Evolutionary conservation across 1,140 invertebrate species (phyloP).

Genomic region (Diachasma alloeum): DNA sequence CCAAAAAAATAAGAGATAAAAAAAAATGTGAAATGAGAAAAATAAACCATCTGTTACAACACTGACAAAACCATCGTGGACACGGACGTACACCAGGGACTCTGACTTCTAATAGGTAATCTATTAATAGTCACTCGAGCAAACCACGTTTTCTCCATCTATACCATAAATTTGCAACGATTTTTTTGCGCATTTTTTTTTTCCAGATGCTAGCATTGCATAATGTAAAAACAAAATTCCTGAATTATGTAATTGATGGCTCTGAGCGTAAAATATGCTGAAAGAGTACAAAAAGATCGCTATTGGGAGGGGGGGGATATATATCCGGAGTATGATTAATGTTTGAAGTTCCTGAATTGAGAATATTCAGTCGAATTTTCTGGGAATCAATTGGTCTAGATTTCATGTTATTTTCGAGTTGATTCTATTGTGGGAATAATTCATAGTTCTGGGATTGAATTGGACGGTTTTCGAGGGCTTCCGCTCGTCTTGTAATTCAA

Average conservation of each 20-base stretch:
- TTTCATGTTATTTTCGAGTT: no score
- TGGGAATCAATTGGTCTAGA: no score
- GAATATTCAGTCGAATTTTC: no score
- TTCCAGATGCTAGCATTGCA: slow-evolving; percentile 33
- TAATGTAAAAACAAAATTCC: background rate
- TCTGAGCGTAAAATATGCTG: no score
- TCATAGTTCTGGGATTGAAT: no score
- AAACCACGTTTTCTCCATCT: slow-evolving; percentile 36
- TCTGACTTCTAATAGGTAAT: slow-evolving; percentile 56
- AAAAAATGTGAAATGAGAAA: slow-evolving; percentile 28
- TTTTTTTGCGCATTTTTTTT: slow-evolving; percentile 57
- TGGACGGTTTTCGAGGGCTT: no score
- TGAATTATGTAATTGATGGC: background rate
- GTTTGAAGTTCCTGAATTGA: no score
- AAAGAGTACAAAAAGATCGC: no score
- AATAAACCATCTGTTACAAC: slow-evolving; percentile 50
- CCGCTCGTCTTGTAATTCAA: no score
- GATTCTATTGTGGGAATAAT: no score
- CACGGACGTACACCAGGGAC: slow-evolving; percentile 50
- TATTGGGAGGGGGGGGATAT: no score
- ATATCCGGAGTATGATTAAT: no score
- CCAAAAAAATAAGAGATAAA: slow-evolving; percentile 27
- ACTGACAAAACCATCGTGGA: slow-evolving; percentile 44
- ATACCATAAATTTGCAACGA: slow-evolving; percentile 36
- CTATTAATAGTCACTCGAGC: slow-evolving; percentile 61